Base-by-base conservation (phyloP, 2,888 invertebrate genomes). In the Alentia gelatinosa region DNA sequence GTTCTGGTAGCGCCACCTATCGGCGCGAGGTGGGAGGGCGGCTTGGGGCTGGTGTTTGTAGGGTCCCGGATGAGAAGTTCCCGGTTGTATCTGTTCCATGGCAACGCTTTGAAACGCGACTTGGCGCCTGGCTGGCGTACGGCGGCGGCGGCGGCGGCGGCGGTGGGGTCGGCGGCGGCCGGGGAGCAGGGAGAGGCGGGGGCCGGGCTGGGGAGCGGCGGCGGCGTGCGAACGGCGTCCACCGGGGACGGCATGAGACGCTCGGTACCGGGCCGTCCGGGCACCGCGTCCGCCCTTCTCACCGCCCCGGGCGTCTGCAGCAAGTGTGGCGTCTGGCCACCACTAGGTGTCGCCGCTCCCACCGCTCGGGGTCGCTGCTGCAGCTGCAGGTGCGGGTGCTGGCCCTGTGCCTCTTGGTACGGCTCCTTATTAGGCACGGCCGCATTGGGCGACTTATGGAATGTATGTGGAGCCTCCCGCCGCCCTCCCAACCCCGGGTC, bases 391-490 rank as follows among this genome's bases (percentile, higher is more conserved):
- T 39, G 79, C 23, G 15, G 4, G 37, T n/a, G 63, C 63, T 9
- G 9, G 19, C 23, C 79, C 79, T 23, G 23, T 5, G 1, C 79
- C 79, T 19, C 79, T 37, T 19, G 79, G 79, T 5, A n/a, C 15
- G 4, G 79, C 37, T 7, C 39, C 12, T 0, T 19, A 26, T 79
- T 37, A 39, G 35, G 37, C 37, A 37, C 79, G 23, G 79, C 79
- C 4, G 79, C 79, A 26, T 79, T 79, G 19, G 79, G 79, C 33
- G 79, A 79, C 79, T 79, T 79, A 39, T 79, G 79, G 79, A 23
- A 79, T 5, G 37, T 35, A 1, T 15, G 79, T n/a, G 26, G 4
- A 33, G 74, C 79, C 79, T 39, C 23, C 37, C 33, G 19, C 79
- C 37, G 1, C 37, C 37, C 74, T 33, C 74, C 74, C 30, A 26